Evolutionary conservation across 2,888 invertebrate genomes (phyloP).

Genomic region (Phyto melanocephala): DNA sequence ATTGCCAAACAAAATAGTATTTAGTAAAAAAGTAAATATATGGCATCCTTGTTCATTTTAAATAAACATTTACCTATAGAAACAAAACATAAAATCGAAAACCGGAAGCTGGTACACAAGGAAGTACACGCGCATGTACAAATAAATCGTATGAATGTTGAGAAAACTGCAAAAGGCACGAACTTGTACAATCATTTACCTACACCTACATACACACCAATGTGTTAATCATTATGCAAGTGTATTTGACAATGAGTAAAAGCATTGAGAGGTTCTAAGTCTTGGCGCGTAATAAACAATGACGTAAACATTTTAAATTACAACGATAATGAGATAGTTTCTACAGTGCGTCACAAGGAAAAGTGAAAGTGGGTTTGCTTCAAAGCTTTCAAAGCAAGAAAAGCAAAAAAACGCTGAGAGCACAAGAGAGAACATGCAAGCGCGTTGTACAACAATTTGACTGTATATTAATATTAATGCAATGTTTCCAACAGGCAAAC

Average conservation of each 20-base stretch:
- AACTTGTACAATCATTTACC: slow-evolving; percentile 30
- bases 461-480: slow-evolving; percentile 40
- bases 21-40: too few species aligned
- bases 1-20: too few species aligned
- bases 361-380: slow-evolving; percentile 60
- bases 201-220: slow-evolving; percentile 18
- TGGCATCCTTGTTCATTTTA: slow-evolving; percentile 13
- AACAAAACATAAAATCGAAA: slow-evolving; percentile 70
- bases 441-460: slow-evolving; percentile 33
- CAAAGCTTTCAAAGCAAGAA: background rate
- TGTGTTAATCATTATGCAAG: slow-evolving; percentile 10
- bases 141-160: slow-evolving; percentile 17
- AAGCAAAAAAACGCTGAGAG: background rate
- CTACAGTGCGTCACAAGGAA: slow-evolving; percentile 52
- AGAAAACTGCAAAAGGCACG: slow-evolving; percentile 21
- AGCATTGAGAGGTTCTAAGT: slow-evolving; percentile 14
- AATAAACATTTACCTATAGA: slow-evolving; percentile 37
- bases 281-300: slow-evolving; percentile 49
- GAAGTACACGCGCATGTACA: slow-evolving; percentile 67
- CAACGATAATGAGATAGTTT: slow-evolving; percentile 49
- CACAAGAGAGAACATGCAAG: slow-evolving; percentile 21
- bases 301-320: slow-evolving; percentile 47
- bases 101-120: slow-evolving; percentile 72
- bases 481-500: slow-evolving; percentile 47
- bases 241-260: slow-evolving; percentile 29